Percentiles rank a stretch among this genome's conserved stretches.
Conservation (phyloP, 2,888 invertebrate species). For the Schrankia costaestrigalis region DNA sequence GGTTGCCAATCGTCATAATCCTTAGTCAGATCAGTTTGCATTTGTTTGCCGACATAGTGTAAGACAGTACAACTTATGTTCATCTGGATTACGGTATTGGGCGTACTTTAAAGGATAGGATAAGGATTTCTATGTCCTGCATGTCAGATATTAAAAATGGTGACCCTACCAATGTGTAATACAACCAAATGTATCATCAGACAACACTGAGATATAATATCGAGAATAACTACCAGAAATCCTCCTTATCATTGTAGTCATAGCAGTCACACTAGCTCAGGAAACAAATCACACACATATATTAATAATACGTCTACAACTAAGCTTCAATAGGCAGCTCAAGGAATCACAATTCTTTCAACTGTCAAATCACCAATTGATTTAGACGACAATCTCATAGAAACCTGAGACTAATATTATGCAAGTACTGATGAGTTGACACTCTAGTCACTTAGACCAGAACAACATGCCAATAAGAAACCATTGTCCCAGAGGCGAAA, state of each 20-base stretch:
- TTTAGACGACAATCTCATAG: constrained; percentile 30
- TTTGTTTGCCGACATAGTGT: background rate
- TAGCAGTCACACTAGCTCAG: constrained; percentile 9
- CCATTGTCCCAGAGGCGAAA: background rate
- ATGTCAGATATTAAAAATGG: too few species aligned
- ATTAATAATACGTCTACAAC: constrained; percentile 26
- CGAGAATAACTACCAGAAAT: constrained; percentile 11
- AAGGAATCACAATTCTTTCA: constrained; percentile 43
- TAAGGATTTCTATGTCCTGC: too few species aligned
- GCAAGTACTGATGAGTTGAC: background rate
- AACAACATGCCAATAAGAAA: background rate
- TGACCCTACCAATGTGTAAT: background rate
- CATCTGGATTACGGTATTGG: too few species aligned
- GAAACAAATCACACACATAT: constrained; percentile 20
- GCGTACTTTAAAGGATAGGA: too few species aligned
- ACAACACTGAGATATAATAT: constrained; percentile 8
- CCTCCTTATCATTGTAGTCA: too few species aligned
- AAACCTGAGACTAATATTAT: constrained; percentile 22
- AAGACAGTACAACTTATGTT: too few species aligned
- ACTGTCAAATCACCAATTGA: constrained; percentile 39
- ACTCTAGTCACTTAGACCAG: background rate
- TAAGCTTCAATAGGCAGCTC: constrained; percentile 44
- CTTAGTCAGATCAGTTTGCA: too few species aligned
- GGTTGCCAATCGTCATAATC: too few species aligned
- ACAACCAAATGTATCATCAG: constrained; percentile 14